Percentiles rank a stretch among this genome's conserved stretches.
Evolutionary conservation across 2,888 invertebrate species (phyloP).

Genomic region (Leuctra nigra): DNA sequence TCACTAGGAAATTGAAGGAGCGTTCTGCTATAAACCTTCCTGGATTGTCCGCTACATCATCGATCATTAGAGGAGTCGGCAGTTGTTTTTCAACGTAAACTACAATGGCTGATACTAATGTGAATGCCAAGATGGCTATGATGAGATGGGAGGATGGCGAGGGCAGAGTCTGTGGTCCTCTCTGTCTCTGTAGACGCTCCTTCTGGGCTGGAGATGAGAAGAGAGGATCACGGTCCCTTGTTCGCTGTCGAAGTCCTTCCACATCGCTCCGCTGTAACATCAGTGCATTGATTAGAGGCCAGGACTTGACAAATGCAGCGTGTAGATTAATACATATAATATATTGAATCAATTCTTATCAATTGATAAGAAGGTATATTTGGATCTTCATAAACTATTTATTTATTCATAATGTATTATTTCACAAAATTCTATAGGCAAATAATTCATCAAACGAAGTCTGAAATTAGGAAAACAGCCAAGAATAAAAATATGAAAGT

Average conservation of each 20-base stretch:
- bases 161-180: constrained; percentile 38
- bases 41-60: constrained; percentile 36
- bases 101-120: constrained; percentile 42
- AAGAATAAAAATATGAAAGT: too few species aligned
- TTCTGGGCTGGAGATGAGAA: not conserved
- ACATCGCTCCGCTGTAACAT: not conserved
- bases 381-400: too few species aligned
- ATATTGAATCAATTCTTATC: too few species aligned
- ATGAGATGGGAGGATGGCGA: constrained; percentile 45
- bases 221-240: constrained; percentile 4
- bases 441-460: too few species aligned
- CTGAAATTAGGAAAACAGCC: too few species aligned
- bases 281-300: too few species aligned
- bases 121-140: constrained; percentile 35
- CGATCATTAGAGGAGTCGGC: constrained; percentile 34
- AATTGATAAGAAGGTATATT: too few species aligned
- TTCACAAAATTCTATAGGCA: too few species aligned
- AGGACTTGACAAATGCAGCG: too few species aligned
- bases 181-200: constrained; percentile 25
- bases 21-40: constrained; percentile 60
- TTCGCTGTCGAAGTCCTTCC: constrained; percentile 21
- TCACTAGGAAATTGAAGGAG: constrained; percentile 54
- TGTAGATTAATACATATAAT: too few species aligned
- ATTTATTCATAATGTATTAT: too few species aligned
- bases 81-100: constrained; percentile 40